Evolutionary conservation across 2,888 invertebrate species (phyloP).

Genomic region (Stenoptilia bipunctidactyla): DNA sequence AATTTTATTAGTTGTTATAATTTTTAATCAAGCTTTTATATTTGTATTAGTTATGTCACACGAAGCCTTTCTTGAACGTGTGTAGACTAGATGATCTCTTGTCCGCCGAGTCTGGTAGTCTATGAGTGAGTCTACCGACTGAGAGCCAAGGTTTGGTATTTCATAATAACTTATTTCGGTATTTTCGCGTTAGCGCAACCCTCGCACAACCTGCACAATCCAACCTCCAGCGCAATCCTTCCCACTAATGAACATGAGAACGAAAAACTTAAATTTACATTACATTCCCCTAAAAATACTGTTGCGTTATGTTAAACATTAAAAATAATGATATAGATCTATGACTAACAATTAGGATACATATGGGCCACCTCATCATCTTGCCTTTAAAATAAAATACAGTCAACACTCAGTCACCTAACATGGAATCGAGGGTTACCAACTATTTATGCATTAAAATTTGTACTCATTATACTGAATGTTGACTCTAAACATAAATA

Average conservation of each 20-base stretch:
- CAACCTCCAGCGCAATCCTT: slow-evolving; percentile 26
- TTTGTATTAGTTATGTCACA: too few relatives aligned
- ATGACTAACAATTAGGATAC: slow-evolving; percentile 40
- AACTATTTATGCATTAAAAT: slow-evolving; percentile 10
- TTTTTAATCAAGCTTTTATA: too few relatives aligned
- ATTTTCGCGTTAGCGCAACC: slow-evolving; percentile 20
- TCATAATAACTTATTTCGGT: too few relatives aligned
- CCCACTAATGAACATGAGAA: slow-evolving; percentile 28
- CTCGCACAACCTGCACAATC: slow-evolving; percentile 23
- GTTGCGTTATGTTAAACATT: slow-evolving; percentile 61
- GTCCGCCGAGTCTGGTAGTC: slow-evolving; percentile 2
- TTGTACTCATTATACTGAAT: slow-evolving; percentile 20
- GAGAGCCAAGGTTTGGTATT: too few relatives aligned
- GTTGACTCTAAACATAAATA: slow-evolving; percentile 23
- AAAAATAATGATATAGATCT: slow-evolving; percentile 67
- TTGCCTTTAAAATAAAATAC: too few relatives aligned
- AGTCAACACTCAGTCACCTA: slow-evolving; percentile 20
- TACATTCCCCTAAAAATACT: slow-evolving; percentile 63
- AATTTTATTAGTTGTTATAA: too few relatives aligned
- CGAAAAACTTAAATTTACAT: slow-evolving; percentile 58
- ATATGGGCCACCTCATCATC: background rate
- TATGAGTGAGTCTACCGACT: background rate
- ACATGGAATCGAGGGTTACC: slow-evolving; percentile 12
- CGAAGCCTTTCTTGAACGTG: too few relatives aligned
- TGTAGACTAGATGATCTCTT: slow-evolving; percentile 29